These are phyloP conservation scores for Proteles cristata DNA, from an alignment of 2,113 vertebrate genomes.

Conservation along the genomic window DNA sequence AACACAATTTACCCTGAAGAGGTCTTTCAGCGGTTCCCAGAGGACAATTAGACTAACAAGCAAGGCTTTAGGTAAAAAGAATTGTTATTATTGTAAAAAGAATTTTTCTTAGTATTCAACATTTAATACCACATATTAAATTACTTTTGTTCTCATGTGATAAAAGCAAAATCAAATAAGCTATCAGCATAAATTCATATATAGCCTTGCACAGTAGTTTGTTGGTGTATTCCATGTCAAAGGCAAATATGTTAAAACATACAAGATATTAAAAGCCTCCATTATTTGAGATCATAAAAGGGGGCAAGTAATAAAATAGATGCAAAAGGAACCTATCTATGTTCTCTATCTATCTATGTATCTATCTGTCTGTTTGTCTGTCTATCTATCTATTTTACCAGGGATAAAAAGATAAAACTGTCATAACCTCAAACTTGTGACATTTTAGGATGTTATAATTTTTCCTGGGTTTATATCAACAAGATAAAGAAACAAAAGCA, in stretches of 20 bases:
- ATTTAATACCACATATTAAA: slow-evolving; percentile 20
- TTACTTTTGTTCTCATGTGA: slow-evolving; percentile 26
- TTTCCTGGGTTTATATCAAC: neutral
- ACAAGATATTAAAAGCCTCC: neutral
- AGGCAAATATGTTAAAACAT: slow-evolving; percentile 1
- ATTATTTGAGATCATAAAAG: neutral
- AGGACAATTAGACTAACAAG: neutral
- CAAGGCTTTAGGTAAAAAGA: slow-evolving; percentile 17
- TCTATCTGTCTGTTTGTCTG: neutral
- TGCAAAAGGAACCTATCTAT: neutral
- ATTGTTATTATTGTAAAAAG: slow-evolving; percentile 27
- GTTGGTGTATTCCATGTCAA: neutral
- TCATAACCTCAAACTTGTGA: neutral
- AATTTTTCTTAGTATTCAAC: slow-evolving; percentile 1
- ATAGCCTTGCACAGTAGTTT: neutral
- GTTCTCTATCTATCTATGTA: neutral
- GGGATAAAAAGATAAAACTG: slow-evolving; percentile 2
- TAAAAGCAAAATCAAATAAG: slow-evolving; percentile 58
- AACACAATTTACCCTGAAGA: neutral
- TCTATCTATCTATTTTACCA: neutral
- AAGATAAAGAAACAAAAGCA: slow-evolving; percentile 14
- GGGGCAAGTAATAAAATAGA: neutral
- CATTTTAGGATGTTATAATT: neutral
- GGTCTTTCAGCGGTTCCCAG: neutral
- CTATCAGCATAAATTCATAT: slow-evolving; percentile 14